phyloP scores from a whole-genome alignment of 2,113 vertebrate genomes.

The Cottus gobio region DNA sequence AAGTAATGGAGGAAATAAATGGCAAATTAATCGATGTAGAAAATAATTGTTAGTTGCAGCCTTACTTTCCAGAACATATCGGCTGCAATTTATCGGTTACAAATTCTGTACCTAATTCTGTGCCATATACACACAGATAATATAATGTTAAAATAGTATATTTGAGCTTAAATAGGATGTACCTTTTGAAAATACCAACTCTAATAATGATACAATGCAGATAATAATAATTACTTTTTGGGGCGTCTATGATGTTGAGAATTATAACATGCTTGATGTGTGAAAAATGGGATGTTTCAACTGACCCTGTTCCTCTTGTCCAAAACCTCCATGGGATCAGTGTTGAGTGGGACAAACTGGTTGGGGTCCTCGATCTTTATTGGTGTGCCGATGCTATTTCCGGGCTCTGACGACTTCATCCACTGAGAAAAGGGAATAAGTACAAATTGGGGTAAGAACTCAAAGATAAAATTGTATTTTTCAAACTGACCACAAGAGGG shows the following conservation, averaged over 20 bases:
- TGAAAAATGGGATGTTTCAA: slow-evolving; percentile 11
- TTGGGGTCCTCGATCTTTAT: slow-evolving; percentile 98
- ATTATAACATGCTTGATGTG: background rate
- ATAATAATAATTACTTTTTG: background rate
- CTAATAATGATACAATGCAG: background rate
- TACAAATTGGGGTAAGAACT: background rate
- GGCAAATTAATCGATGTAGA: background rate
- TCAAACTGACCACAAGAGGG: slow-evolving; percentile 71
- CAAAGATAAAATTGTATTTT: slow-evolving; percentile 20
- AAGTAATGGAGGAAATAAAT: background rate
- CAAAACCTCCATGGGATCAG: slow-evolving; percentile 92
- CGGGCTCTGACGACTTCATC: slow-evolving; percentile 92
- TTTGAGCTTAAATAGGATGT: background rate
- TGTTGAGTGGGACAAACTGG: slow-evolving; percentile 97
- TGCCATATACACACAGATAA: background rate
- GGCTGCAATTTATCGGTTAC: background rate
- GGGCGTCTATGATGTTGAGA: background rate
- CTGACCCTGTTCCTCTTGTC: slow-evolving; percentile 95
- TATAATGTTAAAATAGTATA: background rate
- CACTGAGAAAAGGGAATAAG: slow-evolving; percentile 82
- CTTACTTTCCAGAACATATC: background rate
- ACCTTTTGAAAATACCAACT: background rate
- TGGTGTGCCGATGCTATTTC: slow-evolving; percentile 89
- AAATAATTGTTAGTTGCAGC: background rate
- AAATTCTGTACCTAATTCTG: background rate